Evolutionary conservation across 2,113 vertebrate species (phyloP).

Genomic region (Guaruba guarouba): DNA sequence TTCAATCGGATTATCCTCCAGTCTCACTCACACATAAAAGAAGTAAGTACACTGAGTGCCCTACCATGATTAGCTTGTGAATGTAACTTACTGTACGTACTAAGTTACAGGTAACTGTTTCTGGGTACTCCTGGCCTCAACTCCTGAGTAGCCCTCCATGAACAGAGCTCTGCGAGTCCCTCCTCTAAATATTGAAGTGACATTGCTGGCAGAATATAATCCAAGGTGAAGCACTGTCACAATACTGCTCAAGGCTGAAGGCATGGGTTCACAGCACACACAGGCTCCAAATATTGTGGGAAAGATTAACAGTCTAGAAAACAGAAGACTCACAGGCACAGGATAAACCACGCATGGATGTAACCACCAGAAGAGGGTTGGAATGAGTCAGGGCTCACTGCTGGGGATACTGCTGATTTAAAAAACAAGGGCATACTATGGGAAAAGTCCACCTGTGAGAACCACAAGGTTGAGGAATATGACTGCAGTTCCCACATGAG

Average conservation of each 20-base stretch:
- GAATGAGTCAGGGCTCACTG: background rate
- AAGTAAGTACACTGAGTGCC: fast-evolving
- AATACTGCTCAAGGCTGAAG: background rate
- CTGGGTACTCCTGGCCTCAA: background rate
- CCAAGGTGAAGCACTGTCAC: background rate
- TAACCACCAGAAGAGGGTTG: background rate
- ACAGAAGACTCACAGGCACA: no score
- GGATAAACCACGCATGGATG: background rate
- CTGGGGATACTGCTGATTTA: background rate
- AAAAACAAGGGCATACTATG: background rate
- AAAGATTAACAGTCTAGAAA: background rate
- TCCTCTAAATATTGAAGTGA: background rate
- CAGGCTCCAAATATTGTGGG: background rate
- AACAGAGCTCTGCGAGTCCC: background rate
- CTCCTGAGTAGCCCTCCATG: background rate
- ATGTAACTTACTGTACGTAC: background rate
- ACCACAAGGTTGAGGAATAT: background rate
- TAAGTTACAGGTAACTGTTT: background rate
- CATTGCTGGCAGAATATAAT: background rate
- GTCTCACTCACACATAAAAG: background rate
- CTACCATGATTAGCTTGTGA: background rate
- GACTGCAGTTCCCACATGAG: background rate
- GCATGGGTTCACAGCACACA: background rate
- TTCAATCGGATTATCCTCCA: background rate
- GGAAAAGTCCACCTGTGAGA: background rate